Conservation (phyloP, 1,140 invertebrate genomes). For the Venturia canescens region DNA sequence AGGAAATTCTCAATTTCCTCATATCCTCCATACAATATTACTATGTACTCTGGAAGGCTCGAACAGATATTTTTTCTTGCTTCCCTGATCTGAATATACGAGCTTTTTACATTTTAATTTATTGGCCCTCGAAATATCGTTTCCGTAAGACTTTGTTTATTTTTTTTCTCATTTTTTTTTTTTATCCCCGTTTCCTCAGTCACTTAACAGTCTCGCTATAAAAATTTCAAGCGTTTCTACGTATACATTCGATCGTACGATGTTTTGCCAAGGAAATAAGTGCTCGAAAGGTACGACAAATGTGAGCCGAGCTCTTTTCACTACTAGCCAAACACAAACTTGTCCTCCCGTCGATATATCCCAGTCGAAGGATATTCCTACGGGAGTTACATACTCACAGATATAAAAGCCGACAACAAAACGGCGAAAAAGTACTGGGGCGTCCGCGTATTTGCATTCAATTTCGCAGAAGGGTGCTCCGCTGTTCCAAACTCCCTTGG, state of each 20-base stretch:
- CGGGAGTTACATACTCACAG: not conserved
- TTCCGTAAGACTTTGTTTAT: not conserved
- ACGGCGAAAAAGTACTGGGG: slow-evolving; percentile 28
- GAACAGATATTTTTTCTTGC: not conserved
- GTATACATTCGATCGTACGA: not conserved
- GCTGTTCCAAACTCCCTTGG: not conserved
- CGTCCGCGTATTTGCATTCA: slow-evolving; percentile 66
- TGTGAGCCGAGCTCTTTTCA: slow-evolving; percentile 37
- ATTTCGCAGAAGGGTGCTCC: slow-evolving; percentile 54
- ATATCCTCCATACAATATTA: not conserved
- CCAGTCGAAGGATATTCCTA: not conserved
- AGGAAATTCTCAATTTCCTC: not conserved
- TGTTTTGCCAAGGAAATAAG: not conserved
- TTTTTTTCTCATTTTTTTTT: not conserved
- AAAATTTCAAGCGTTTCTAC: not conserved
- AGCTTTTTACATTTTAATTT: slow-evolving; percentile 24
- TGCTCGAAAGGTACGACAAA: slow-evolving; percentile 19
- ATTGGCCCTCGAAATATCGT: not conserved
- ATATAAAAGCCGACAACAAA: slow-evolving; percentile 34
- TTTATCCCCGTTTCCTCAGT: not conserved
- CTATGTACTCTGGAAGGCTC: not conserved
- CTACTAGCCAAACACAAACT: slow-evolving; percentile 45
- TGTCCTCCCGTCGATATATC: not conserved
- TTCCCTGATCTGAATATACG: not conserved
- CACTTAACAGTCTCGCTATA: not conserved